phyloP scores from a whole-genome alignment of 1,140 invertebrate genomes.

The Micrasema minimum region DNA sequence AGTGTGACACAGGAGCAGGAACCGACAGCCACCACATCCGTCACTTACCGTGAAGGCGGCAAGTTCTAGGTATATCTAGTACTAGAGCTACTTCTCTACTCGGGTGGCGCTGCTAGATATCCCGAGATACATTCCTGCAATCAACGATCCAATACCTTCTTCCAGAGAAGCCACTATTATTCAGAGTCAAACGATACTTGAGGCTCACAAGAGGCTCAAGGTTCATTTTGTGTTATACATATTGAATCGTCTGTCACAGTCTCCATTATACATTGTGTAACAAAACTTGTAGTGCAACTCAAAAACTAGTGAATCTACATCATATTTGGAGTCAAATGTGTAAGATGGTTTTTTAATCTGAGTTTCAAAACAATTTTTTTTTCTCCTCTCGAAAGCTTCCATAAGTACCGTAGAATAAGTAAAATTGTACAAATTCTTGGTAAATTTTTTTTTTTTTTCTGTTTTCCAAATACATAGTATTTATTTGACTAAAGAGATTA shows the following conservation, averaged over 20 bases:
- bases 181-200: background rate
- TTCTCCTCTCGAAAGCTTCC: no score
- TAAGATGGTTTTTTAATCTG: no score
- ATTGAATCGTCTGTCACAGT: constrained; percentile 37
- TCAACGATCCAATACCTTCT: constrained; percentile 34
- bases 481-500: no score
- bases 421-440: no score
- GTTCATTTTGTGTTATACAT: background rate
- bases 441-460: no score
- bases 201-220: background rate
- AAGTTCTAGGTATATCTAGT: background rate
- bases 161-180: background rate
- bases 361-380: no score
- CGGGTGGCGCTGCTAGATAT: background rate
- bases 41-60: constrained; percentile 22
- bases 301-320: no score
- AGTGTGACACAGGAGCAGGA: constrained; percentile 1
- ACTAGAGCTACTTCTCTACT: constrained; percentile 8
- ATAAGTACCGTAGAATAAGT: no score
- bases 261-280: background rate
- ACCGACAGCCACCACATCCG: background rate
- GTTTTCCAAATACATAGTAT: no score
- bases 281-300: no score
- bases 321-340: no score
- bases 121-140: constrained; percentile 19